Percentiles rank a stretch among this genome's conserved stretches.
phyloP scores from a whole-genome alignment of 2,797 vertebrate species.

The Eulemur mongoz region DNA sequence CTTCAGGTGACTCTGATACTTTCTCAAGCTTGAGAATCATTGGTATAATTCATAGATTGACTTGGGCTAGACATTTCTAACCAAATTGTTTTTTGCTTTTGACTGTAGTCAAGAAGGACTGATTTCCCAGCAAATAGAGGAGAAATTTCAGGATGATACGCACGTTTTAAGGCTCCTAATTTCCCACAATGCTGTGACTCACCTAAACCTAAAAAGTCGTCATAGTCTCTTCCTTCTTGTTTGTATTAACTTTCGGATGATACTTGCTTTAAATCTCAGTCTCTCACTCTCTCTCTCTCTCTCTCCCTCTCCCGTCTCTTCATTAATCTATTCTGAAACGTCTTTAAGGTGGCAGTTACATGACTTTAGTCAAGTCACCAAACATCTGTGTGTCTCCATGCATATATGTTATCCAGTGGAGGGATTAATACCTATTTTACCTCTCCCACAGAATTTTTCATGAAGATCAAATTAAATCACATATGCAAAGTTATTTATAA shows the following conservation, averaged over 20 bases:
- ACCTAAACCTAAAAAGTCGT: not conserved
- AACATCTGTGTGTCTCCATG: not conserved
- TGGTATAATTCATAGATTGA: not conserved
- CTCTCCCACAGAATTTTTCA: not conserved
- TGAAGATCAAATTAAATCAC: not conserved
- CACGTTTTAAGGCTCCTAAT: not conserved
- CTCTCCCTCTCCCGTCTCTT: not conserved
- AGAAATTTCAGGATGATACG: not conserved
- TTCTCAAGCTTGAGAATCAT: not conserved
- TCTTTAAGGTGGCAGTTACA: not conserved
- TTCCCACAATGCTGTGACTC: constrained; percentile 8
- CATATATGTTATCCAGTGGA: not conserved
- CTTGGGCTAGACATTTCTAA: not conserved
- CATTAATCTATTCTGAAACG: not conserved
- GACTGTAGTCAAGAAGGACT: not conserved
- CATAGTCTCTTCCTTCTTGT: not conserved
- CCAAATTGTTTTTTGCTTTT: not conserved
- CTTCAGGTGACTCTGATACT: not conserved
- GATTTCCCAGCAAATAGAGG: not conserved
- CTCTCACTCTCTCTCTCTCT: not conserved
- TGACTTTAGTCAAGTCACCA: not conserved
- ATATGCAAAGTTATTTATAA: constrained; percentile 22
- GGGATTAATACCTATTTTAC: not conserved
- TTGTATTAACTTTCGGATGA: not conserved
- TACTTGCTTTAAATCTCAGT: not conserved